These are phyloP conservation scores for Drosophila imparisetae DNA, from an alignment of 2,888 invertebrate species.

Conservation along the genomic window DNA sequence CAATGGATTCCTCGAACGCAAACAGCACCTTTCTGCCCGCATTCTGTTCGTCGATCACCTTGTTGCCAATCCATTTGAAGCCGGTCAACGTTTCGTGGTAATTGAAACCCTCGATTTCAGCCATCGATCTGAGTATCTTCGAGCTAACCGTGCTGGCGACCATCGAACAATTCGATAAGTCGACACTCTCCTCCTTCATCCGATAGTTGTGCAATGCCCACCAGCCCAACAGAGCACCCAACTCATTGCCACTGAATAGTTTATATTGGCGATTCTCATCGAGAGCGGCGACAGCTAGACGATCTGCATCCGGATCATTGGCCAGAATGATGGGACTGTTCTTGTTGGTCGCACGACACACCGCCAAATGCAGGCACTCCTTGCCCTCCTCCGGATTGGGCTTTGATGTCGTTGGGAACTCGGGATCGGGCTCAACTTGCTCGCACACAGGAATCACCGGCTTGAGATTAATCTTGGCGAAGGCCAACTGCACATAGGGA, in stretches of 20 bases:
- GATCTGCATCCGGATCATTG: slow-evolving; percentile 99
- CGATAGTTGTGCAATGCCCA: slow-evolving; percentile 91
- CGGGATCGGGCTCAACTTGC: slow-evolving; percentile 96
- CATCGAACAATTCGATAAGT: slow-evolving; percentile 90
- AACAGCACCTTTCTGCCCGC: slow-evolving; percentile 92
- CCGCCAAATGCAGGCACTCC: slow-evolving; percentile 90
- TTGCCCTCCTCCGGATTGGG: slow-evolving; percentile 99
- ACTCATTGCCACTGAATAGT: slow-evolving; percentile 95
- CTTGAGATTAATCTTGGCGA: slow-evolving; percentile 90
- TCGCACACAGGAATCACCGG: slow-evolving; percentile 84
- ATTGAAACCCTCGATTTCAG: slow-evolving; percentile 90
- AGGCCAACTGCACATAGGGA: slow-evolving; percentile 90
- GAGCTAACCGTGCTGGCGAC: slow-evolving; percentile 98
- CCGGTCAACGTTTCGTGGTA: slow-evolving; percentile 97
- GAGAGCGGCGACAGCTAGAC: slow-evolving; percentile 96
- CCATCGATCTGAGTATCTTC: slow-evolving; percentile 94
- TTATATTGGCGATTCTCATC: slow-evolving; percentile 83
- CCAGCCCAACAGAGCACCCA: slow-evolving; percentile 97
- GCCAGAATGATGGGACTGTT: slow-evolving; percentile 92
- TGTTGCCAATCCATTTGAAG: slow-evolving; percentile 99
- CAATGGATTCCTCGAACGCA: slow-evolving; percentile 99
- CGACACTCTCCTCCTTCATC: slow-evolving; percentile 81
- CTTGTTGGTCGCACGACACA: slow-evolving; percentile 90
- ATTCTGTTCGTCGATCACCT: slow-evolving; percentile 89
- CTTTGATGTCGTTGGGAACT: slow-evolving; percentile 97